Evolutionary conservation across 2,888 invertebrate genomes (phyloP), one percentile per base, ranked within the genome.

Genomic region (Monoplex corrugatus): DNA sequence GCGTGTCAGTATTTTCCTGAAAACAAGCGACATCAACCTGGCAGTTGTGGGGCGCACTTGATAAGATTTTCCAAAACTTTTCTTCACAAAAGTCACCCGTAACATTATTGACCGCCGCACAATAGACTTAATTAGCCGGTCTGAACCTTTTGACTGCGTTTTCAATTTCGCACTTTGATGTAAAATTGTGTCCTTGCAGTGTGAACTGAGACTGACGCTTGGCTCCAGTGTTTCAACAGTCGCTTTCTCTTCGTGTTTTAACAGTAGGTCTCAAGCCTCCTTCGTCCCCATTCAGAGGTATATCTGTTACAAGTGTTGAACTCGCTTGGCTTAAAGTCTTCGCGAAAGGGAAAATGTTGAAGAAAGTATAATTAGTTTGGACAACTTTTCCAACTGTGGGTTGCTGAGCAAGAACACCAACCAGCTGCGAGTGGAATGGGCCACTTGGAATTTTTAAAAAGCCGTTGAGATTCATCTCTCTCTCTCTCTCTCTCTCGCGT

Each of bases 1-100:
- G 86, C 86, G 86, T 86, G 86, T 86, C 86, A 68, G 68, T 32
- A n/a, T 43, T 68, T 28, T n/a, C 86, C 50, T 86, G 68, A 86
- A 43, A 86, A 50, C 45, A 57, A 84, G 50, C 35, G 84, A 38
- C 84, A 50, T n/a, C 23, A 45, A 38, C 38, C 38, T 86, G 86
- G 35, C 50, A 68, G 63, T 35, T 57, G 13, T 57, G 86, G 32
- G 32, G 84, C 57, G 44, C 84, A 50, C 57, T 84, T 84, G 84
- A 84, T 84, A 84, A 45, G 84, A 35, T 84, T 84, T 23, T 45
- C 38, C 84, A 84, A 84, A 44, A 35, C 23, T 75, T 84, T 57
- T 80, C 19, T 43, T 43, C 43, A 50, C 50, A 50, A 50, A 50
- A 50, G 13, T 45, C 23, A 32, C 32, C 45, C 82, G 32, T 44